Percentiles rank a stretch among this genome's conserved stretches.
These are phyloP conservation scores for Belonocnema kinseyi DNA, from an alignment of 1,140 invertebrate species.

Conservation along the genomic window DNA sequence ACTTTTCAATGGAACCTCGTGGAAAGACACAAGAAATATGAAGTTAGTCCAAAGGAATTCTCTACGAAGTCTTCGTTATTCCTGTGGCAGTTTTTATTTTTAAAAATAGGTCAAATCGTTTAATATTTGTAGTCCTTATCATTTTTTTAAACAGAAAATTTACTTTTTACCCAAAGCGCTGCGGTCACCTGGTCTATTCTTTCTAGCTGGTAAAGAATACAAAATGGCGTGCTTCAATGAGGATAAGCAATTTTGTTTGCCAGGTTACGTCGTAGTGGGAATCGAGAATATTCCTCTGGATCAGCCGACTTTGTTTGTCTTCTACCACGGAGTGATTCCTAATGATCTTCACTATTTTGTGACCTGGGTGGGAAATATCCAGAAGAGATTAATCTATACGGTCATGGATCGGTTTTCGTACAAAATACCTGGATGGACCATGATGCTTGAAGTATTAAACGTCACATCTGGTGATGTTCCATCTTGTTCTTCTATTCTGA, in stretches of 20 bases:
- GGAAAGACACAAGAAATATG: too few relatives aligned
- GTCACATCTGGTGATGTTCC: constrained; percentile 96
- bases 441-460: constrained; percentile 92
- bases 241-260: constrained; percentile 49
- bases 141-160: too few relatives aligned
- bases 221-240: too few relatives aligned
- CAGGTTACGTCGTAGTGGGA: constrained; percentile 95
- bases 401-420: constrained; percentile 98
- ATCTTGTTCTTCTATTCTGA: constrained; percentile 90
- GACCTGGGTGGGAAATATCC: constrained; percentile 88
- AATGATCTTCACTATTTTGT: constrained; percentile 98
- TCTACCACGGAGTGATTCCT: constrained; percentile 98
- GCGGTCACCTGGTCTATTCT: too few relatives aligned
- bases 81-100: too few relatives aligned
- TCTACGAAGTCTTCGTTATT: too few relatives aligned
- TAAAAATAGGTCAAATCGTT: too few relatives aligned
- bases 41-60: too few relatives aligned
- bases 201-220: too few relatives aligned
- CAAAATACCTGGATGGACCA: constrained; percentile 92
- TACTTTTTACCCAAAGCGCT: too few relatives aligned
- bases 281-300: constrained; percentile 93
- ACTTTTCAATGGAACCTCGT: too few relatives aligned
- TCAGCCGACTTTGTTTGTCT: constrained; percentile 92
- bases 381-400: constrained; percentile 89
- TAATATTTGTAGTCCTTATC: too few relatives aligned